Base-by-base conservation (phyloP, 1,140 invertebrate genomes). In the Lucilia cuprina region DNA sequence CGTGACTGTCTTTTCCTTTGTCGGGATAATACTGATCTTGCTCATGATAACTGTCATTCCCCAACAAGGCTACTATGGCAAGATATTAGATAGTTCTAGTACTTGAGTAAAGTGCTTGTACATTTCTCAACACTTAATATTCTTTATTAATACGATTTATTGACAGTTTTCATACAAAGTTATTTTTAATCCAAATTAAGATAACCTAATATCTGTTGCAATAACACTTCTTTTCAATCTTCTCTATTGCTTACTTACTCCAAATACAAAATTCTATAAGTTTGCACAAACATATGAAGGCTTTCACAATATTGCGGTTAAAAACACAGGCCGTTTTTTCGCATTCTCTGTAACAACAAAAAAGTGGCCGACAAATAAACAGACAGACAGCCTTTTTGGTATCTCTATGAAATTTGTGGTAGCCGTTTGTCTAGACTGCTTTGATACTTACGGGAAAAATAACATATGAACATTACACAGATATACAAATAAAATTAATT, bases 241-340 rank as follows among this genome's bases (percentile, higher is more conserved):
- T 8, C 41, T 41, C 5, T 41, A 41, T 41, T 41, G 41, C 5
- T 7, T 41, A 41, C 41, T 41, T 41, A 41, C 41, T 41, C 41
- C 41, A 41, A 3, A 41, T 41, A 41, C 41, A 5, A 41, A 30
- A 41, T 41, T 41, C 41, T 41, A 41, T 60, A 60, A 60, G 55
- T 60, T 60, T 41, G 14, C 14, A n/a, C 55, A 70, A 70, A 70
- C 65, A 70, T 70, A 70, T 70, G 65, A 70, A 70, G 65, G 65
- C 65, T 70, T 70, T 70, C 65, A 70, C n/a, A 70, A 70, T 70
- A 70, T 70, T 70, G 65, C 21, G 65, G 65, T 70, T 70, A 70
- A 70, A 70, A 70, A 21, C 19, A 70, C 19, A 70, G 65, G 55
- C 55, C 60, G 21, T 7, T 70, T 70, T 70, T 70, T n/a, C n/a